A percentile compares a stretch with the other conserved stretches of the same genome.
Evolutionary conservation across 2,113 vertebrate genomes (phyloP).

Genomic region (Pteropus alecto): DNA sequence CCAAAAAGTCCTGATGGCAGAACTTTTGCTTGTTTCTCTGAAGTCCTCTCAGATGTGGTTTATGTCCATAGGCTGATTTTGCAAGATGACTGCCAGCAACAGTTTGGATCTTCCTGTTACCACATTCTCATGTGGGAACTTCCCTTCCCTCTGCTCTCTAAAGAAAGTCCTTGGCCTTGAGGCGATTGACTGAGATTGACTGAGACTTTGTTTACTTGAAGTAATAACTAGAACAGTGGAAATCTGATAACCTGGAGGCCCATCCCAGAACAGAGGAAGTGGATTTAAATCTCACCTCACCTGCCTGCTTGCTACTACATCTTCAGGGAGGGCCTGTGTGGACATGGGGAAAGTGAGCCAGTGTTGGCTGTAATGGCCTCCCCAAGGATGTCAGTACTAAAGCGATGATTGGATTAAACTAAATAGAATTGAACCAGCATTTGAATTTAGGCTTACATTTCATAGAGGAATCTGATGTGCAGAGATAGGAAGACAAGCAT

Average conservation of each 20-base stretch:
- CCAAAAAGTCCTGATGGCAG: not conserved
- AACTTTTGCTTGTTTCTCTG: not conserved
- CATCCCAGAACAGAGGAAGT: not conserved
- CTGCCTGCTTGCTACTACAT: not conserved
- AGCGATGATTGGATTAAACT: not conserved
- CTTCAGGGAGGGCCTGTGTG: not conserved
- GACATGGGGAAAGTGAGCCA: not conserved
- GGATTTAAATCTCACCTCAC: not conserved
- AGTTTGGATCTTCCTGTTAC: not conserved
- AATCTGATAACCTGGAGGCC: not conserved
- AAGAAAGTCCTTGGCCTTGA: not conserved
- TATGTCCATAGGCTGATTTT: not conserved
- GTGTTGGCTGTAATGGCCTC: not conserved
- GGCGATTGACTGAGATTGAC: not conserved
- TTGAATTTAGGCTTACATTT: not conserved
- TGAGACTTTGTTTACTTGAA: constrained; percentile 17
- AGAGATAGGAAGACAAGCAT: not conserved
- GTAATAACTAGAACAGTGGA: not conserved
- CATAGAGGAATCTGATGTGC: not conserved
- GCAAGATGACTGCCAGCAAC: not conserved
- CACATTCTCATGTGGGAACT: not conserved
- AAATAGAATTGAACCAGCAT: not conserved
- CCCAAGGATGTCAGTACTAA: not conserved
- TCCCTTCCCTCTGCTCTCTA: not conserved
- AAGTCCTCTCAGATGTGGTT: not conserved